phyloP scores from a whole-genome alignment of 2,797 vertebrate species.

The Lepidocolaptes lacrymiger region DNA sequence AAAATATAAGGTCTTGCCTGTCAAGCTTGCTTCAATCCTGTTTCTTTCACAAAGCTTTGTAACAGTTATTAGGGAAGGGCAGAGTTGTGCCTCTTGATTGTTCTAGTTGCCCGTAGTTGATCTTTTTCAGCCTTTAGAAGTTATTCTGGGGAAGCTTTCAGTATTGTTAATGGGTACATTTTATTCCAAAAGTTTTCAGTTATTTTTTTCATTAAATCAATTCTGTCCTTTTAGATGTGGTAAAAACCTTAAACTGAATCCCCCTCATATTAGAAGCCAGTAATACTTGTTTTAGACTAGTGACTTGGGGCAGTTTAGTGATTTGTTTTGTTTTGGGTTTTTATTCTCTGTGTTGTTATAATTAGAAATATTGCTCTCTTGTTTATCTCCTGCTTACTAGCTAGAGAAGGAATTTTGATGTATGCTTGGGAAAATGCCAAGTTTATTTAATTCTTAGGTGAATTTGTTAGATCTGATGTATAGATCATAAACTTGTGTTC shows the following conservation, averaged over 20 bases:
- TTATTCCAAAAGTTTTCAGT: background rate
- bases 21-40: background rate
- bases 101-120: background rate
- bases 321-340: background rate
- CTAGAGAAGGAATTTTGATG: background rate
- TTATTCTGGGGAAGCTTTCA: background rate
- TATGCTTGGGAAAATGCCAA: background rate
- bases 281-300: background rate
- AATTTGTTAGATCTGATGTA: background rate
- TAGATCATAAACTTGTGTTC: background rate
- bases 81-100: background rate
- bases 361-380: background rate
- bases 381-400: background rate
- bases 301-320: background rate
- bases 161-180: background rate
- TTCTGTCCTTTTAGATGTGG: background rate
- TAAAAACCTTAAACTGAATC: background rate
- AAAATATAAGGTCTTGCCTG: background rate
- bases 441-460: background rate
- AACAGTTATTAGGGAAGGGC: background rate
- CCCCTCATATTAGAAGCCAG: background rate
- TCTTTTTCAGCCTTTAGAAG: background rate
- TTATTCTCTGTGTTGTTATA: background rate
- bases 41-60: background rate
- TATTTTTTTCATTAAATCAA: background rate